A percentile compares a stretch with the other conserved stretches of the same genome.
phyloP scores from a whole-genome alignment of 1,140 invertebrate genomes.

The Procambarus virginalis region DNA sequence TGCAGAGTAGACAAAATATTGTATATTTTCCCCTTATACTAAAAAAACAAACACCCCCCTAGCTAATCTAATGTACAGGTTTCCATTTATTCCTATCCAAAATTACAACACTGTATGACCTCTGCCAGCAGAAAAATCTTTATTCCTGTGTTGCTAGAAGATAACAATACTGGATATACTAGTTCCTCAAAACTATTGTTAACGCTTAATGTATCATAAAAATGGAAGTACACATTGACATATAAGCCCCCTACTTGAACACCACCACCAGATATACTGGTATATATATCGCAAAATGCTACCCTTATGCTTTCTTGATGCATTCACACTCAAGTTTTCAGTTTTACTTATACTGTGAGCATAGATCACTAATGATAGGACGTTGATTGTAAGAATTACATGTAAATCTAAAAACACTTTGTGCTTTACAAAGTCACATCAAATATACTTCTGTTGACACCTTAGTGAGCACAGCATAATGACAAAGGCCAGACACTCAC shows the following conservation, averaged over 20 bases:
- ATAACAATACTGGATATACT: not conserved
- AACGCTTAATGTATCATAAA: not conserved
- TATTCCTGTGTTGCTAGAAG: not conserved
- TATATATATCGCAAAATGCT: not conserved
- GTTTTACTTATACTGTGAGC: not conserved
- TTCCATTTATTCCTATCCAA: not conserved
- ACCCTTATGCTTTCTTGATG: not conserved
- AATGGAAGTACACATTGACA: conserved; percentile 1
- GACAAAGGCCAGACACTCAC: no score
- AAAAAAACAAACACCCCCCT: not conserved
- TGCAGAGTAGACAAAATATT: not conserved
- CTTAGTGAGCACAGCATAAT: no score
- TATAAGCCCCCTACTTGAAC: not conserved
- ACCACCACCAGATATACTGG: not conserved
- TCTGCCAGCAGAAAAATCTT: conserved; percentile 15
- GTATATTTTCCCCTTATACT: not conserved
- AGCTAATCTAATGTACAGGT: not conserved
- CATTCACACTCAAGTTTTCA: not conserved
- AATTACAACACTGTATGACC: not conserved
- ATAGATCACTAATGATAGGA: not conserved
- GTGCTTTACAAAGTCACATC: not conserved
- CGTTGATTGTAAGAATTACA: not conserved
- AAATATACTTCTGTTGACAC: not conserved
- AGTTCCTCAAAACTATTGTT: no score
- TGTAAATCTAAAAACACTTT: not conserved